Evolutionary conservation across 2,113 vertebrate species (phyloP), one percentile per base, ranked within the genome.

Genomic region (Solea solea): DNA sequence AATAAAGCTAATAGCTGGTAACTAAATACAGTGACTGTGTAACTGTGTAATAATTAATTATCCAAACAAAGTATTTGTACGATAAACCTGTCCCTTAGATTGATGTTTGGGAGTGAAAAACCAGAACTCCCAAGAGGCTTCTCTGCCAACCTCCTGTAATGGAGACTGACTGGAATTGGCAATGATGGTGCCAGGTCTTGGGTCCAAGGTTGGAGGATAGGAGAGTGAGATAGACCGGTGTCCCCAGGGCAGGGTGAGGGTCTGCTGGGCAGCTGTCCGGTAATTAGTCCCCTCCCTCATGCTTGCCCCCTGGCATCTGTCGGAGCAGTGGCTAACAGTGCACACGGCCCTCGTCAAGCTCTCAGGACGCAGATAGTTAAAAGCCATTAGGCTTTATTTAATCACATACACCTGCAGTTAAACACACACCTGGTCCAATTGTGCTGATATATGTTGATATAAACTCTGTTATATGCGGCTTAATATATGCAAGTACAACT

Each of bases 191-290:
- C 84, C 71, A 66, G 73, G 82, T 78, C 80, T 62, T 9, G 13
- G 76, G 76, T 79, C 77, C 69, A 76, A 81, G 76, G 70, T 79
- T 88, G 76, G 72, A 84, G 86, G 77, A 88, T 78, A 72, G 74
- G 58, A 68, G 65, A 85, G 85, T 76, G 84, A 88, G 89, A 84
- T 78, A 76, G 87, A 80, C 64, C 50, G 73, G 53, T 39, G 74
- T 93, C 91, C 88, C 91, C 71, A 60, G 86, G 92, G 89, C 84
- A 44, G 79, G 83, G 87, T 86, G 76, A 83, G 89, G 91, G 86
- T 92, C 89, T 90, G 87, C 81, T 91, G 92, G 92, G 91, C 93
- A 94, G 91, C 92, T 93, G 93, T 93, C 91, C 88, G 90, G 87
- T 94, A 94, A 93, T 94, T 92, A 94, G 91, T 93, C 89, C 86